Evolutionary conservation across 2,888 invertebrate genomes (phyloP).

Genomic region (Caenorhabditis becei): DNA sequence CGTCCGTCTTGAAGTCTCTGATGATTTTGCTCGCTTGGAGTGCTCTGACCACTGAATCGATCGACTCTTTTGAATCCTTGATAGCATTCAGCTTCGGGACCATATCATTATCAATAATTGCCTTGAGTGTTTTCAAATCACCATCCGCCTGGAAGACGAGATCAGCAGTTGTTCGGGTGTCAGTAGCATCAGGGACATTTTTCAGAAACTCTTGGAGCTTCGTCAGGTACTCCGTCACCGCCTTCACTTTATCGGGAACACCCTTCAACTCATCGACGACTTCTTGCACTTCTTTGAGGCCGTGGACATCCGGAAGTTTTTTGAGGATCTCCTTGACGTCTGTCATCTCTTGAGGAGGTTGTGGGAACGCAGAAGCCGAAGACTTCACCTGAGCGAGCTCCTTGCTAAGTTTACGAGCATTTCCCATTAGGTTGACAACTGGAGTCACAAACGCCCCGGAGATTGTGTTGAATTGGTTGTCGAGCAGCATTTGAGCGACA

Average conservation of each 20-base stretch:
- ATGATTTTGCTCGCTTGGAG: neutral
- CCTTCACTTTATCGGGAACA: neutral
- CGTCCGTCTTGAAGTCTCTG: too few species aligned
- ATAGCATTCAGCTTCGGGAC: neutral
- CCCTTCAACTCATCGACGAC: too few species aligned
- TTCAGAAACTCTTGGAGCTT: too few species aligned
- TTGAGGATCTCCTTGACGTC: neutral
- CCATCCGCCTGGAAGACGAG: too few species aligned
- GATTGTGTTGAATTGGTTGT: too few species aligned
- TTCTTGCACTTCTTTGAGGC: neutral
- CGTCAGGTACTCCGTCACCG: neutral
- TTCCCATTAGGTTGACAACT: neutral
- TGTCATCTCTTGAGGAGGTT: neutral
- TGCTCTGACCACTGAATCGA: neutral
- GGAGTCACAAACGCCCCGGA: too few species aligned
- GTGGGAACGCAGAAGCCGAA: neutral
- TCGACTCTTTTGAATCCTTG: neutral
- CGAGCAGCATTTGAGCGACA: too few species aligned
- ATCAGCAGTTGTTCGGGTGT: too few species aligned
- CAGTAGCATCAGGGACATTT: too few species aligned
- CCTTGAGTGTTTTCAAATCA: too few species aligned
- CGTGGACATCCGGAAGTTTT: neutral
- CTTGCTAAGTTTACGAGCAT: neutral
- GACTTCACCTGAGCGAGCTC: neutral
- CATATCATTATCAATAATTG: too few species aligned